phyloP scores from a whole-genome alignment of 2,797 vertebrate species.

The Phoxinus dragarum region DNA sequence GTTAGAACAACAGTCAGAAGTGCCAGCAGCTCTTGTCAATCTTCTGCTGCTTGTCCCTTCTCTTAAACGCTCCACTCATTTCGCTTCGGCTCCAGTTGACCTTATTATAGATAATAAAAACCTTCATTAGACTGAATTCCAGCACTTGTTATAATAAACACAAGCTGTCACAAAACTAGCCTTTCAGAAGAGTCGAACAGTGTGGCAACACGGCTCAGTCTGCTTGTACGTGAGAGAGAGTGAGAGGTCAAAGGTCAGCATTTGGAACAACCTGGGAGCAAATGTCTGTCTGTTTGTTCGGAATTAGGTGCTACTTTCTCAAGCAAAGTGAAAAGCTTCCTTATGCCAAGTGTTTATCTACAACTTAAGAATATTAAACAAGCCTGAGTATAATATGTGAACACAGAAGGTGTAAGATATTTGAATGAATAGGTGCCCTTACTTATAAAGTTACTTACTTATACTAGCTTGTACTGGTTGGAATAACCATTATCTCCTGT shows the following conservation, averaged over 20 bases:
- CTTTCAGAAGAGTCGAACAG: slow-evolving; percentile 52
- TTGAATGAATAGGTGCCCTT: slow-evolving; percentile 49
- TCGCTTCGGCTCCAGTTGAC: slow-evolving; percentile 60
- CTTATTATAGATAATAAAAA: slow-evolving; percentile 71
- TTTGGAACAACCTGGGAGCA: slow-evolving; percentile 71
- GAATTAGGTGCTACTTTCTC: slow-evolving; percentile 67
- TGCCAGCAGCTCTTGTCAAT: slow-evolving; percentile 51
- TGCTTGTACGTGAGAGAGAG: slow-evolving; percentile 1
- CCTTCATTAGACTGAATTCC: slow-evolving; percentile 73
- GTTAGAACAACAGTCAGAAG: slow-evolving; percentile 52
- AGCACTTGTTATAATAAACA: slow-evolving; percentile 70
- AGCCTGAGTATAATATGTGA: slow-evolving; percentile 42
- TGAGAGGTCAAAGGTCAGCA: slow-evolving; percentile 55
- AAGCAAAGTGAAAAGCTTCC: slow-evolving; percentile 75
- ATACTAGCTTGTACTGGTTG: slow-evolving; percentile 62
- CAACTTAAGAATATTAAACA: slow-evolving; percentile 73
- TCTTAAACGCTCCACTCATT: slow-evolving; percentile 54
- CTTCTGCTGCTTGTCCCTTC: slow-evolving; percentile 43
- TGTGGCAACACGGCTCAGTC: slow-evolving; percentile 37
- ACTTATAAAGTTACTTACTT: too few species aligned
- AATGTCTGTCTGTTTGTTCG: slow-evolving; percentile 67
- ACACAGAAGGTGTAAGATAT: slow-evolving; percentile 32
- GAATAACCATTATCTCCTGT: slow-evolving; percentile 67
- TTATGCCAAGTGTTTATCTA: slow-evolving; percentile 75
- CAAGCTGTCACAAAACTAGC: slow-evolving; percentile 28